Evolutionary conservation across 1,140 invertebrate genomes (phyloP).

Genomic region (Seison nebaliae): DNA sequence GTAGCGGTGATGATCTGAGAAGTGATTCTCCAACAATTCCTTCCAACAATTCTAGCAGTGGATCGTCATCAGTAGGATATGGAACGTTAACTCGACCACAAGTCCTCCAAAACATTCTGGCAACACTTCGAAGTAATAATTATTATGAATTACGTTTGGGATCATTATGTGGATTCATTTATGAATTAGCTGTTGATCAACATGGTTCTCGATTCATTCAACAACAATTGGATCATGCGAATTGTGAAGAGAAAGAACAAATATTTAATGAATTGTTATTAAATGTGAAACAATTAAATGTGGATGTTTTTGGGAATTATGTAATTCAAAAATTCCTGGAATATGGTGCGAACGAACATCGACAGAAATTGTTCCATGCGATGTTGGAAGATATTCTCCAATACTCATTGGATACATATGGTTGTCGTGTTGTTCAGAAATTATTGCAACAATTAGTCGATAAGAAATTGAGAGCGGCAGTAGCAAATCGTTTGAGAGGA

Average conservation of each 20-base stretch:
- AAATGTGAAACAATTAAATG: slow-evolving; percentile 71
- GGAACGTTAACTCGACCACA: too few species aligned
- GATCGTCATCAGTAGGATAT: too few species aligned
- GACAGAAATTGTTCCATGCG: slow-evolving; percentile 68
- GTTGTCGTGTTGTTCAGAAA: slow-evolving; percentile 95
- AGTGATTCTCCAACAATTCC: too few species aligned
- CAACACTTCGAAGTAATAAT: too few species aligned
- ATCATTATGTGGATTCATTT: slow-evolving; percentile 13
- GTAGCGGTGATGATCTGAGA: too few species aligned
- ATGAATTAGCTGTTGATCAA: slow-evolving; percentile 76
- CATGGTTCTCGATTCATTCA: slow-evolving; percentile 94
- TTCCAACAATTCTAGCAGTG: too few species aligned
- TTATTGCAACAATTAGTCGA: too few species aligned
- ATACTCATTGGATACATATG: slow-evolving; percentile 94
- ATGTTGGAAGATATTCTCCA: slow-evolving; percentile 75
- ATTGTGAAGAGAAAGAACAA: slow-evolving; percentile 72
- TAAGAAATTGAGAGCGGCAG: too few species aligned
- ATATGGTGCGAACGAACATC: slow-evolving; percentile 87
- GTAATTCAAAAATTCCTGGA: slow-evolving; percentile 98
- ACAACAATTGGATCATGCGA: slow-evolving; percentile 85
- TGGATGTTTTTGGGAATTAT: slow-evolving; percentile 96
- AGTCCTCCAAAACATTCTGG: too few species aligned
- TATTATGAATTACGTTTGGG: too few species aligned
- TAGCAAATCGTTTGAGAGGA: slow-evolving; percentile 78
- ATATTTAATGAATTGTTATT: slow-evolving; percentile 87